Base-by-base conservation (phyloP, 2,113 vertebrate genomes). In the Pomatorhinus ruficollis region DNA sequence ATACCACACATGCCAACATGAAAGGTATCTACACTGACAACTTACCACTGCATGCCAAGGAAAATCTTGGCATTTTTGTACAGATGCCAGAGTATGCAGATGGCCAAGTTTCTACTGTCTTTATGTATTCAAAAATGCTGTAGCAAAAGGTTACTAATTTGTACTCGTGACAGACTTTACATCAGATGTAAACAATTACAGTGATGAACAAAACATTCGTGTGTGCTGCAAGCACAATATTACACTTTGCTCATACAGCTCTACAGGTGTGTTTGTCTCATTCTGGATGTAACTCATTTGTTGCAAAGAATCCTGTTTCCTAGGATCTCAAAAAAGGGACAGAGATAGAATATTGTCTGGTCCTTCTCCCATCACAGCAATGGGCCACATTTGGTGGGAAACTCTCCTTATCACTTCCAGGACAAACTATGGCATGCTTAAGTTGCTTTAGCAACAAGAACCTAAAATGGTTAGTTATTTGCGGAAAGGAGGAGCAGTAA, bases 191-290 rank as follows among this genome's bases (percentile, higher is more conserved):
- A 44, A 44, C 74, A 83, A 57, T 23, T 39, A 59, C 11, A 80
- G 13, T 0, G 6, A 59, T 16, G 12, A 89, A 45, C 18, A 72
- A n/a, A 77, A 91, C 7, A 44, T 19, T 69, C 2, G 37, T 0
- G 0, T 8, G 7, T 28, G 5, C 42, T 49, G 42, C 37, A 88
- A 19, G 27, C 33, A 49, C 0, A 0, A 0, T 22, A 12, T 1
- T 3, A 4, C 3, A 7, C 52, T 61, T 82, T 10, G 22, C 39
- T 85, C 56, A 25, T 11, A 15, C 8, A 79, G 44, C 49, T 71
- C 28, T 54, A n/a, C 12, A 37, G 19, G 6, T 10, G 21, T 20
- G 11, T 45, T n/a, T n/a, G 15, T 16, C 49, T 61, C 33, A 39
- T 3, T 47, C 12, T 12, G 42, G 27, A 44, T 23, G 4, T 24